Evolutionary conservation across 1,140 invertebrate genomes (phyloP), one percentile per base, ranked within the genome.

Genomic region (Limonius californicus): DNA sequence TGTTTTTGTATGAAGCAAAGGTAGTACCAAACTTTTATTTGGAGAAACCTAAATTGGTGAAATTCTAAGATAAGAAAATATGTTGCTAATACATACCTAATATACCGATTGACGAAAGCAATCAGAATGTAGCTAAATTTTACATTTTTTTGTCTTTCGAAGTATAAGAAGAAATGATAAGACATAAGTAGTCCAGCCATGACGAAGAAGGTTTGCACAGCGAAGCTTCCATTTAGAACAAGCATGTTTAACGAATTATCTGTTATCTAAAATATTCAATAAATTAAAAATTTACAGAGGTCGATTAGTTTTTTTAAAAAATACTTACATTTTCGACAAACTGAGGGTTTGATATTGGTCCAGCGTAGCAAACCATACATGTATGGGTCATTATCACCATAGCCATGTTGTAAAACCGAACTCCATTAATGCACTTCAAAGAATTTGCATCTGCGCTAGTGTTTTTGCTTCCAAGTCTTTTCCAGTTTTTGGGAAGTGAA

Each of bases 331-430:
- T 50, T 50, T 50, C 45, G 7, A 50, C 18, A n/a, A 50, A 50
- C 16, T 18, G 16, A 3, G 45, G 45, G n/a, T 50, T 50, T 57
- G 64, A 50, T 53, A 68, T 64, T 19, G 66, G 57, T 62, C 54
- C 9, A 57, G 1, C n/a, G 62, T 57, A 54, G 64, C 56, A 54
- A 64, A 54, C 20, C 63, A 71, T 66, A 19, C 68, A 32, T n/a
- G 64, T 64, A 62, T 72, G 71, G 12, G 57, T 21, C 30, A 65
- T 23, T 27, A 72, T 67, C 0, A 72, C 69, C 8, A 64, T 63
- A 21, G 66, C 47, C 63, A 71, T 68, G 47, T 53, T 68, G 30
- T 64, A 70, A 59, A 72, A 71, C 39, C 71, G 54, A 0, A 72
- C 62, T 18, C 69, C 71, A 64, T 72, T 68, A 15, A 72, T 65